Evolutionary conservation across 2,888 invertebrate species (phyloP), one percentile per base, ranked within the genome.

Genomic region (Synergus gifuensis): DNA sequence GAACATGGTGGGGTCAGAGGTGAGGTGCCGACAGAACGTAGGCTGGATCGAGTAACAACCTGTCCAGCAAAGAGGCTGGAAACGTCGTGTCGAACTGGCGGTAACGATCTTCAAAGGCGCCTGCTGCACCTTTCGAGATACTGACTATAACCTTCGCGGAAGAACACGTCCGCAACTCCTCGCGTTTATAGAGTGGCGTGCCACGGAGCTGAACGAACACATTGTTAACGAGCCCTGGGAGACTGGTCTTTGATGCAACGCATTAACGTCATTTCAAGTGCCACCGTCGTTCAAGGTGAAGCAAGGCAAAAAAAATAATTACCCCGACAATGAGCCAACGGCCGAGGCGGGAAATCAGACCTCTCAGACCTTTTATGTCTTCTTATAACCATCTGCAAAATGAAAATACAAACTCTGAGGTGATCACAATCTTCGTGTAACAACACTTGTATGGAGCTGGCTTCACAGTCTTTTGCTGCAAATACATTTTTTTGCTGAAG

Each of bases 101-200:
- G 73, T 73, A 73, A 73, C 73, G 73, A 73, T 58, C 49, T 73
- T 73, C 73, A 73, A 73, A 73, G 73, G 73, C 73, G 73, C 73
- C 73, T 73, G 73, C 54, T 73, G 54, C 54, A 73, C 54, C 73
- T 73, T 36, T 58, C 73, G 73, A 73, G 73, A 73, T 73, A 54
- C 73, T 73, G 73, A 40, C 73, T 73, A 58, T 54, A 58, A 73
- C 73, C 73, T 54, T 73, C 73, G 54, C 28, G 73, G 73, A 54
- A 73, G 73, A 73, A 73, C 73, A 73, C 54, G 73, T 73, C 73
- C 73, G 73, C 73, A 18, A 73, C 73, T 58, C 12, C 36, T 54
- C 73, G 73, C 54, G 28, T 58, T 73, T 58, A 40, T 58, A 28
- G 73, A 73, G 54, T 73, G 54, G 73, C 54, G 36, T 36, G 54